Percentiles rank a stretch among this genome's conserved stretches.
Conservation (phyloP, 2,797 vertebrate species). For the Okamejei kenojei region DNA sequence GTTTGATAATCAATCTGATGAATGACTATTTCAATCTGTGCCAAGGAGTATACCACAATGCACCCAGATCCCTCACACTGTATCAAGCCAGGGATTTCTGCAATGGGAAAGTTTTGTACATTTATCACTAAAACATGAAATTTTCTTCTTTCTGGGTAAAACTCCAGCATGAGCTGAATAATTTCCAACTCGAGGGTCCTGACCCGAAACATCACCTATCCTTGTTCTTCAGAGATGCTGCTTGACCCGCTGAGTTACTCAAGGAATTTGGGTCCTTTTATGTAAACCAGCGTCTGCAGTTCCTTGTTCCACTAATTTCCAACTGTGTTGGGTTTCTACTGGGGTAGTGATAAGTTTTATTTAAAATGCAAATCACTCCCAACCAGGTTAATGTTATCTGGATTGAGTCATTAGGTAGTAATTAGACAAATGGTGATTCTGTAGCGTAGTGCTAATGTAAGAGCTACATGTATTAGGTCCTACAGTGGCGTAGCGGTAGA, state of each 20-base stretch:
- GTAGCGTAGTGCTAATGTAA: too few relatives aligned
- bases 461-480: too few relatives aligned
- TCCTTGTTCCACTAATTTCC: too few relatives aligned
- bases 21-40: not conserved
- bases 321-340: not conserved
- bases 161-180: not conserved
- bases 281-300: too few relatives aligned
- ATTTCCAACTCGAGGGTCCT: not conserved
- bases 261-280: too few relatives aligned
- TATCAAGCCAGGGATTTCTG: not conserved
- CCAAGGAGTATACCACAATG: not conserved
- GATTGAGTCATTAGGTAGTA: not conserved
- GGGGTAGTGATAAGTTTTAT: not conserved
- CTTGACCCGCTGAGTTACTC: too few relatives aligned
- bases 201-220: too few relatives aligned
- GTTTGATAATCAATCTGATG: not conserved
- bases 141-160: not conserved
- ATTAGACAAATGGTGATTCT: not conserved
- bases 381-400: not conserved
- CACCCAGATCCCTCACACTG: not conserved
- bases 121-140: too few relatives aligned
- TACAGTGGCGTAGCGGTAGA: too few relatives aligned
- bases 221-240: too few relatives aligned
- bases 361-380: not conserved
- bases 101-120: not conserved